Evolutionary conservation across 2,888 invertebrate genomes (phyloP), one percentile per base, ranked within the genome.

Genomic region (Pycnomerus fuliginosus): DNA sequence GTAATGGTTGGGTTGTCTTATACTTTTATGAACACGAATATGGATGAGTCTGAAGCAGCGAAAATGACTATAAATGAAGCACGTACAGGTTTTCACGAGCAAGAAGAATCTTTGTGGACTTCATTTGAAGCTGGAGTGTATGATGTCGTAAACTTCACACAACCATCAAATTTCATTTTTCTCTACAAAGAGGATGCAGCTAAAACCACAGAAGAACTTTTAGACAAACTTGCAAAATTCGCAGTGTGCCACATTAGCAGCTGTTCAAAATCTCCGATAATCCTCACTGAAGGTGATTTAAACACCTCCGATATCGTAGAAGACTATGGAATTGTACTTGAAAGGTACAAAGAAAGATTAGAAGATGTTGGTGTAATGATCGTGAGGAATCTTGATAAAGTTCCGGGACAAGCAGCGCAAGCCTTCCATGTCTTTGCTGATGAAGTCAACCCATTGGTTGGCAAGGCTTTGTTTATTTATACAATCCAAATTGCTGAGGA

Each of bases 391-490:
- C 47, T 75, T 20, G 68, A 70, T 12, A 32, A 64, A 22, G 55
- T 72, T 12, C 60, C 67, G 4, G 74, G 73, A 8, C 36, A 55
- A 20, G 64, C 69, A 0, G 71, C 76, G 1, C 72, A 70, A 55
- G 77, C 76, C 2, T 74, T 82, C 50, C 82, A 82, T 54, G 65
- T 72, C 40, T 73, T 82, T 50, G 81, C 80, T 52, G 82, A 82
- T 55, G 75, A 74, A 16, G 49, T 72, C 28, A 73, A 65, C 39
- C 80, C 81, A 5, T 48, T 74, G 16, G 70, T 75, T 5, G 44
- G 52, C 30, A 64, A 67, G 32, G 70, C 70, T 10, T 55, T 76
- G 17, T 74, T 73, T 50, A 65, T 76, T 37, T 70, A 77, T 40
- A 75, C 74, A 2, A 61, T 77, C 25, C 63, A 70, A 47, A 60